Evolutionary conservation across 1,140 invertebrate genomes (phyloP), one percentile per base, ranked within the genome.

Genomic region (Leptestheria dahalacensis): DNA sequence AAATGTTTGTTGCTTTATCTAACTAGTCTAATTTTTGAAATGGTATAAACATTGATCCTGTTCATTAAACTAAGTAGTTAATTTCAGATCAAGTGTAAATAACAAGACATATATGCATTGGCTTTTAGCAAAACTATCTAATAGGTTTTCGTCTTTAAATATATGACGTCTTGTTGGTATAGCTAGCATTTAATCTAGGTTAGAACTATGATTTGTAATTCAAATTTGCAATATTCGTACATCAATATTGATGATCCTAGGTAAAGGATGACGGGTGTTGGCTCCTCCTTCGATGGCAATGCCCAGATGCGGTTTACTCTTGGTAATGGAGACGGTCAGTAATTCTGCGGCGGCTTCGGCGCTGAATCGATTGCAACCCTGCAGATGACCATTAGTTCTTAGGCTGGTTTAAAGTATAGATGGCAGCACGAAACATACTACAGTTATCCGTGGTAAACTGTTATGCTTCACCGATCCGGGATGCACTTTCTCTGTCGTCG

Each of bases 201-300:
- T n/a, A 60, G 18, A 46, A n/a, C 25, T 24, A 23, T 55, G 20
- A 51, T 46, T 23, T 26, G n/a, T 15, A 21, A 61, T 23, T 29
- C 20, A n/a, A 12, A 46, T 15, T n/a, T 52, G 12, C 33, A 61
- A 53, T 21, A 52, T 46, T 72, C 82, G 81, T 75, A 95, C 91
- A 75, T 95, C 91, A 70, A 97, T 94, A 73, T 93, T 93, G 66
- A 96, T 94, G 68, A 97, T 94, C 69, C 90, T 81, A 26, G 92
- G 92, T 64, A 95, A 77, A 50, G 88, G 86, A 74, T 96, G 91
- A 69, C 87, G 86, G 49, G 91, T 95, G 72, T 97, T 93, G 63
- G 86, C 85, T 53, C 94, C 94, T 61, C 94, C 94, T 77, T 96
- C 92, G 66, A 97, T 96, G 53, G 91, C 92, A 66, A 97, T 91